These are phyloP conservation scores for Scotopteryx bipunctaria DNA, from an alignment of 2,888 invertebrate species.

Conservation along the genomic window DNA sequence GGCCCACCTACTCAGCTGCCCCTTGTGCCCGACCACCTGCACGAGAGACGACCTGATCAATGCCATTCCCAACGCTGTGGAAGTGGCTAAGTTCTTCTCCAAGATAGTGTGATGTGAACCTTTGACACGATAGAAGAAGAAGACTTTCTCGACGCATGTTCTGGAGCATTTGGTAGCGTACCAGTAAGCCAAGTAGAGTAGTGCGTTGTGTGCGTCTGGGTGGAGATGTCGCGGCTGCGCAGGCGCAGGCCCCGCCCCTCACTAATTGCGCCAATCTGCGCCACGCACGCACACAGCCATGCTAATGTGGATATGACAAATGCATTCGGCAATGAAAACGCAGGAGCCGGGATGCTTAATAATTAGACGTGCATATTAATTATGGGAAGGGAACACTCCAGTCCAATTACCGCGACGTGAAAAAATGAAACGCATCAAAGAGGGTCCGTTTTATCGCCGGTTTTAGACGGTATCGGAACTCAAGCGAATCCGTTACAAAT, in stretches of 20 bases:
- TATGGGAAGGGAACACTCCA: slow-evolving; percentile 27
- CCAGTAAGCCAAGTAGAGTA: neutral
- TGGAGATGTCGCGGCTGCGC: slow-evolving; percentile 77
- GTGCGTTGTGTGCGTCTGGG: slow-evolving; percentile 52
- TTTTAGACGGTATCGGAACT: too few species aligned
- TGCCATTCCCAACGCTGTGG: too few species aligned
- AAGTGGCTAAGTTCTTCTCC: too few species aligned
- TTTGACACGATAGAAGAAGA: too few species aligned
- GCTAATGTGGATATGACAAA: slow-evolving; percentile 46
- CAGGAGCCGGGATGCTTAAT: slow-evolving; percentile 34
- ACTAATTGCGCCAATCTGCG: slow-evolving; percentile 82
- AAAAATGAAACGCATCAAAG: too few species aligned
- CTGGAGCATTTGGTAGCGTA: slow-evolving; percentile 8
- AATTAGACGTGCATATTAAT: slow-evolving; percentile 35
- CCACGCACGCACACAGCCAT: slow-evolving; percentile 66
- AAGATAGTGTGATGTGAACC: too few species aligned
- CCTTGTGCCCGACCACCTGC: too few species aligned
- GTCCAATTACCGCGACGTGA: neutral
- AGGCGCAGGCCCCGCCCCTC: slow-evolving; percentile 73
- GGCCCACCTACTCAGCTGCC: too few species aligned
- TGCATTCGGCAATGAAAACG: slow-evolving; percentile 59
- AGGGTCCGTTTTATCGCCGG: too few species aligned
- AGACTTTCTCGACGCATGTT: too few species aligned
- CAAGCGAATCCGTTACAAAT: too few species aligned
- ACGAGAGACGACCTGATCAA: too few species aligned